Base-by-base conservation (phyloP, 1,140 invertebrate genomes). In the Xylocopa sonorina region DNA sequence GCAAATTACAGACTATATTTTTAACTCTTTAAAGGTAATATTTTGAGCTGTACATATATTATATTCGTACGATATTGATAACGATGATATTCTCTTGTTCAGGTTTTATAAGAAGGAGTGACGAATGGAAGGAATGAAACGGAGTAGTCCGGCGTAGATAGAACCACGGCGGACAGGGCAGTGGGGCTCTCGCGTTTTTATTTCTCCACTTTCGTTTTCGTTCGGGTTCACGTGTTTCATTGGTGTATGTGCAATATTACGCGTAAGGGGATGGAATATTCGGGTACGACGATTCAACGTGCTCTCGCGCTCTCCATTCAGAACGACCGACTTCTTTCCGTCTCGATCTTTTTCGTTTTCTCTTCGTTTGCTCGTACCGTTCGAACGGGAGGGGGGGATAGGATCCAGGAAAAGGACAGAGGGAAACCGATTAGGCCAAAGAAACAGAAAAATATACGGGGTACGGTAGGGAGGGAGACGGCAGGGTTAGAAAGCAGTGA, bases 1-100 rank as follows among this genome's bases (percentile, higher is more conserved):
- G 90, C 88, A 92, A 91, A 91, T 90, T 91, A 90, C 88, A 91
- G 86, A 92, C 87, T 93, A 92, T 93, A 93, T 93, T 93, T 93
- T 93, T 92, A 92, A 91, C 88, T 92, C 90, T 92, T 90, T 91
- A 91, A 92, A 92, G 89, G 76, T 91, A 89, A 92, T 90, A 91
- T 90, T 91, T 91, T 90, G 84, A 92, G 87, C 81, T 91, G 88
- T 91, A 88, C 81, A 84, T 89, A 88, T 81, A 81, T 73, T 85
- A 88, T 89, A 89, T 89, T 88, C 87, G 73, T 89, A 87, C 85
- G 80, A 89, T 87, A 83, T 85, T 78, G 81, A 87, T 87, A 89
- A 89, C 78, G 85, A 89, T 85, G 85, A 89, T 89, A 88, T 89
- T 89, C 87, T 88, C 84, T 87, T 85, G 84, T 90, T 88, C 87